These are phyloP conservation scores for Papilio polyxenes DNA, from an alignment of 1,140 invertebrate species.

Conservation along the genomic window DNA sequence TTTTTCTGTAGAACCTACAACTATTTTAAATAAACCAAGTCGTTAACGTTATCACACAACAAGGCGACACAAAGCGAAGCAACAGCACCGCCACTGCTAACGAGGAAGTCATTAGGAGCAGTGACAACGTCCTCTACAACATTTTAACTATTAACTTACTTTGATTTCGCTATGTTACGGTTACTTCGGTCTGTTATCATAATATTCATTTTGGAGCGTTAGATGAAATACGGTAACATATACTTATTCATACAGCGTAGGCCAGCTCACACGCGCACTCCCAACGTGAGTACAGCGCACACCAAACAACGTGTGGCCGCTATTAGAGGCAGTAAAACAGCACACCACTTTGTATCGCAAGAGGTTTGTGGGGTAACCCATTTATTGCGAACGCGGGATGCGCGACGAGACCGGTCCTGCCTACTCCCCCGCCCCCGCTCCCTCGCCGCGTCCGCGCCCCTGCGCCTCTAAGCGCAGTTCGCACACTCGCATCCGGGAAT, in stretches of 20 bases:
- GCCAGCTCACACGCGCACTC: not conserved
- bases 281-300: slow-evolving; percentile 23
- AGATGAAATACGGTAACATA: not conserved
- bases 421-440: slow-evolving; percentile 50
- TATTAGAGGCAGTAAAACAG: slow-evolving; percentile 52
- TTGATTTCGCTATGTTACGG: slow-evolving; percentile 23
- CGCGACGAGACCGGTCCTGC: slow-evolving; percentile 63
- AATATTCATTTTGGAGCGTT: not conserved
- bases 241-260: not conserved
- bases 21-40: not conserved
- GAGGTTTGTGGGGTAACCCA: slow-evolving; percentile 78
- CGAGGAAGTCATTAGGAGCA: slow-evolving; percentile 31
- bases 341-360: slow-evolving; percentile 65
- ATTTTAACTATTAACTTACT: slow-evolving; percentile 24
- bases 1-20: not conserved
- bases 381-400: slow-evolving; percentile 68
- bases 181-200: not conserved
- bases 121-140: slow-evolving; percentile 24
- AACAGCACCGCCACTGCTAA: not conserved
- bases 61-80: not conserved
- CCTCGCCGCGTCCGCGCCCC: slow-evolving; percentile 47
- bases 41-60: not conserved
- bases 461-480: slow-evolving; percentile 50
- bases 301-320: slow-evolving; percentile 39
- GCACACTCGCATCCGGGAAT: slow-evolving; percentile 70